phyloP scores from a whole-genome alignment of 1,140 invertebrate genomes.

The Diachasmimorpha longicaudata region DNA sequence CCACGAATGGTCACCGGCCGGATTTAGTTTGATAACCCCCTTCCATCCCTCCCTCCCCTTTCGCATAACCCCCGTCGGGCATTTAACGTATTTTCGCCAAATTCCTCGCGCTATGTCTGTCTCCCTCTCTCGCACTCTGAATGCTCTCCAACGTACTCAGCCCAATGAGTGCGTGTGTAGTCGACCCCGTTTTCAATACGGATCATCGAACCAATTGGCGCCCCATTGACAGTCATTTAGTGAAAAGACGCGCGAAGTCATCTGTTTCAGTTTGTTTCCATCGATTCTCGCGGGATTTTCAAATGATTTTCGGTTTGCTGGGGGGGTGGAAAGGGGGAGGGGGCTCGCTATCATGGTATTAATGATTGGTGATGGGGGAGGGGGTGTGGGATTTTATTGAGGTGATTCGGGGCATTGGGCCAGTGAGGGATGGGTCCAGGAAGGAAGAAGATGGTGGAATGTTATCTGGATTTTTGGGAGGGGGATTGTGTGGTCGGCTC shows the following conservation, averaged over 20 bases:
- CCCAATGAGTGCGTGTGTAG: background rate
- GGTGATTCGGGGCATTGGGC: too few relatives aligned
- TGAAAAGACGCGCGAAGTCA: background rate
- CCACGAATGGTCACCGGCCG: conserved; percentile 35
- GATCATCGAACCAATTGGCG: conserved; percentile 3
- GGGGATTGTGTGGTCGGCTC: too few relatives aligned
- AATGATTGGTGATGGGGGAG: too few relatives aligned
- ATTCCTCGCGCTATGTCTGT: conserved; percentile 30
- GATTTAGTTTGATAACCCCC: conserved; percentile 51
- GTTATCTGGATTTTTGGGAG: too few relatives aligned
- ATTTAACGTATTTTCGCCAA: conserved; percentile 28
- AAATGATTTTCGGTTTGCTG: too few relatives aligned
- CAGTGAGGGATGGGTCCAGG: too few relatives aligned
- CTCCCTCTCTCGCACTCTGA: background rate
- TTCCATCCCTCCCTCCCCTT: background rate
- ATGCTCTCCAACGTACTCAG: background rate
- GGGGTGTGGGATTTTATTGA: too few relatives aligned
- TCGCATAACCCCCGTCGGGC: conserved; percentile 22
- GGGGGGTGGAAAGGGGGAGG: too few relatives aligned
- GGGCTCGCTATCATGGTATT: too few relatives aligned
- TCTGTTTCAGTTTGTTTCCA: background rate
- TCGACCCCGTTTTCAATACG: conserved; percentile 8
- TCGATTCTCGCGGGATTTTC: background rate
- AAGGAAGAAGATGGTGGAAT: too few relatives aligned
- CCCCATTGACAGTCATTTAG: background rate